Conservation (phyloP, 2,888 invertebrate genomes). For the Synanthedon myopaeformis region DNA sequence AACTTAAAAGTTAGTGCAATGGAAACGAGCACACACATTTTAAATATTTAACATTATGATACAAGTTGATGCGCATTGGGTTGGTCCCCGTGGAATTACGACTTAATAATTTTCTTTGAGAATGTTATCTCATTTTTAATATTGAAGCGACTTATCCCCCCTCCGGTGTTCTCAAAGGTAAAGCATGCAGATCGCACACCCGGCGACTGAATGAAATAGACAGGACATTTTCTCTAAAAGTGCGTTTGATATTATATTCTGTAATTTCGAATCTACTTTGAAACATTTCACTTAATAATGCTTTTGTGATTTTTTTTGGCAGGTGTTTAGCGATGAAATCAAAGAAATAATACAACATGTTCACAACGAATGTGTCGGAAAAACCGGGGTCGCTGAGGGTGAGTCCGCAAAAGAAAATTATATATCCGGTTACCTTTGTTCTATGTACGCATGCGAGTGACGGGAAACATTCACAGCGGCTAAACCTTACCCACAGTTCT, state of each 20-base stretch:
- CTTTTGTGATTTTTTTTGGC: constrained; percentile 5
- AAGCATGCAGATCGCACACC: constrained; percentile 37
- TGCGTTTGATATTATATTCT: no score
- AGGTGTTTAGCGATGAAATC: constrained; percentile 65
- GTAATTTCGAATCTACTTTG: no score
- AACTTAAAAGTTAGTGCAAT: constrained; percentile 14
- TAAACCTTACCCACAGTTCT: constrained; percentile 24
- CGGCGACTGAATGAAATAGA: constrained; percentile 28
- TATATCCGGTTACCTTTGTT: constrained; percentile 52
- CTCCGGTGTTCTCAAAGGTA: constrained; percentile 51
- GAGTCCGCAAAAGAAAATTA: constrained; percentile 45
- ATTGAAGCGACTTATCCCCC: constrained; percentile 55
- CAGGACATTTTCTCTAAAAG: neutral
- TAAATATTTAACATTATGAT: constrained; percentile 63
- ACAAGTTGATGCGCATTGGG: constrained; percentile 61
- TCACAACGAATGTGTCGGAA: constrained; percentile 60
- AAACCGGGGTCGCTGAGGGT: constrained; percentile 62
- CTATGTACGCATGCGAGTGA: constrained; percentile 44
- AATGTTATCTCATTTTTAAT: constrained; percentile 66
- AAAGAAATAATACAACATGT: constrained; percentile 63
- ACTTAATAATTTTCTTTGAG: constrained; percentile 67
- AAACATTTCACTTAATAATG: no score
- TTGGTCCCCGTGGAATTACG: constrained; percentile 52
- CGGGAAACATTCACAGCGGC: constrained; percentile 40
- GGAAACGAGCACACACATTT: constrained; percentile 38